Conservation (phyloP, 2,888 invertebrate species). For the Nymphalis urticae region DNA sequence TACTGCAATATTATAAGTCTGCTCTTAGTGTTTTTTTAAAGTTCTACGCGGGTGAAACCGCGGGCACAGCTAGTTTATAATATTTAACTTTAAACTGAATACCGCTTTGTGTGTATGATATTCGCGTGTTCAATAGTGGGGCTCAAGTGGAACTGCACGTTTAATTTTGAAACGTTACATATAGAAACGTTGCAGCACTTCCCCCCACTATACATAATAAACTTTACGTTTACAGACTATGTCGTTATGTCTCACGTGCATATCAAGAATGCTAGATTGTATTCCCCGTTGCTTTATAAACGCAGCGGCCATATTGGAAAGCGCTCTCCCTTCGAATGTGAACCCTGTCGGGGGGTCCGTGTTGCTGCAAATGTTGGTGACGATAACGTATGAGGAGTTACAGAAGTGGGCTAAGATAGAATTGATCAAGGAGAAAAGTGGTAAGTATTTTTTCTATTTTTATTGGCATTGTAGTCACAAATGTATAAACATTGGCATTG, state of each 20-base stretch:
- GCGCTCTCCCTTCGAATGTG: constrained; percentile 85
- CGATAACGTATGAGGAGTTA: constrained; percentile 85
- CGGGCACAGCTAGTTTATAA: too few relatives aligned
- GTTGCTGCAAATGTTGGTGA: constrained; percentile 86
- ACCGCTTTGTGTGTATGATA: too few relatives aligned
- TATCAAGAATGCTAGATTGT: constrained; percentile 86
- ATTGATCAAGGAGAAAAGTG: constrained; percentile 56
- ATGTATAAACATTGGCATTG: too few relatives aligned
- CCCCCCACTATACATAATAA: background rate
- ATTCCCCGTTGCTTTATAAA: constrained; percentile 82
- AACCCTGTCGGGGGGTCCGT: constrained; percentile 87
- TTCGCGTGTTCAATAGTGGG: too few relatives aligned
- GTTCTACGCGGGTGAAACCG: too few relatives aligned
- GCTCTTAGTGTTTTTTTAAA: too few relatives aligned
- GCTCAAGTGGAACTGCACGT: too few relatives aligned
- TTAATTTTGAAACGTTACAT: too few relatives aligned
- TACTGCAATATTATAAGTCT: too few relatives aligned
- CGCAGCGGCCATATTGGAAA: constrained; percentile 83
- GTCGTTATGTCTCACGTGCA: constrained; percentile 86
- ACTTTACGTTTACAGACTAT: constrained; percentile 76
- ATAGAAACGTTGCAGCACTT: background rate
- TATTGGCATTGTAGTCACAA: background rate
- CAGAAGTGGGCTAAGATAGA: constrained; percentile 76
- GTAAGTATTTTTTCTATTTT: background rate
- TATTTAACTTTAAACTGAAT: background rate